Evolutionary conservation across 2,113 vertebrate species (phyloP).

Genomic region (Climacteris rufus): DNA sequence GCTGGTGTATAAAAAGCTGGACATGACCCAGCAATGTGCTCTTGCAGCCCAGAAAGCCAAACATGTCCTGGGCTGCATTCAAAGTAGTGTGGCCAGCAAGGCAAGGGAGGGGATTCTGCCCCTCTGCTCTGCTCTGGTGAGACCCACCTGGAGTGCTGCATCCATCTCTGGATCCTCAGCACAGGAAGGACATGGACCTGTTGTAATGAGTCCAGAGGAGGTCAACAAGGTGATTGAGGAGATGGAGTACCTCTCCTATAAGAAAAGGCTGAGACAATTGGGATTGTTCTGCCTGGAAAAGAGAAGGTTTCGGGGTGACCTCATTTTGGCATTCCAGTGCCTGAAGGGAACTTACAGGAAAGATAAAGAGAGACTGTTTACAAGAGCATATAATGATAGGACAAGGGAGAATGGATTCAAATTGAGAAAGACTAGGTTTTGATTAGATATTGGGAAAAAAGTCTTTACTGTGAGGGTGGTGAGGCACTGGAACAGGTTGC

Average conservation of each 20-base stretch:
- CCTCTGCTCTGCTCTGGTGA: not conserved
- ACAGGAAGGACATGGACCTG: not conserved
- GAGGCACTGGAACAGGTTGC: not conserved
- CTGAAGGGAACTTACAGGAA: not conserved
- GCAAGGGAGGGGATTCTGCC: not conserved
- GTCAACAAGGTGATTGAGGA: not conserved
- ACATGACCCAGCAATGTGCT: no score
- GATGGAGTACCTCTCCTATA: not conserved
- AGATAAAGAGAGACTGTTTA: not conserved
- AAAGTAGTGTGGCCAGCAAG: accelerated
- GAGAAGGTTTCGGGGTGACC: not conserved
- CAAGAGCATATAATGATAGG: not conserved
- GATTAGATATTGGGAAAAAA: not conserved
- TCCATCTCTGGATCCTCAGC: not conserved
- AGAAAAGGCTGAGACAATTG: not conserved
- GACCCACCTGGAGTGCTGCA: not conserved
- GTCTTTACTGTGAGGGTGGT: not conserved
- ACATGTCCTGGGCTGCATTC: accelerated
- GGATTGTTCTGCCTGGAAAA: not conserved
- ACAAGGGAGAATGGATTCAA: not conserved
- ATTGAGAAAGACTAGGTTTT: not conserved
- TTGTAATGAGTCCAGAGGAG: accelerated
- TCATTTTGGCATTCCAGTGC: not conserved
- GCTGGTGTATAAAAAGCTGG: not conserved
- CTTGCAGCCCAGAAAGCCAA: accelerated